phyloP scores from a whole-genome alignment of 1,140 invertebrate genomes.

The Calycopis cecrops region DNA sequence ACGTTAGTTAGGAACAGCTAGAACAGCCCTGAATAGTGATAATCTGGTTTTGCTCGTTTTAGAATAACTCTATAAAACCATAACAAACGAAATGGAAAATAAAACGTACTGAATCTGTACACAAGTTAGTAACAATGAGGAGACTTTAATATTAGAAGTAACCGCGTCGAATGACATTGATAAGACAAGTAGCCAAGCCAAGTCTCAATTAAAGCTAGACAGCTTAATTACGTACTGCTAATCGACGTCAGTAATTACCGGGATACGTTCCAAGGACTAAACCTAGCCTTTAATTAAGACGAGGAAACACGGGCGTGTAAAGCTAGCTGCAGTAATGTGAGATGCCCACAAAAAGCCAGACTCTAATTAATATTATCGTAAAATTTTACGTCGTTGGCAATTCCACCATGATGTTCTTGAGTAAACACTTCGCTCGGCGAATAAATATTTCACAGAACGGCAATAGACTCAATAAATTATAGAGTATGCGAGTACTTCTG shows the following conservation, averaged over 20 bases:
- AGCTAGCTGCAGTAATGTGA: slow-evolving; percentile 28
- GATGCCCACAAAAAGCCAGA: slow-evolving; percentile 25
- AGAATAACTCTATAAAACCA: too few species aligned
- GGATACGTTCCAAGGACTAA: slow-evolving; percentile 30
- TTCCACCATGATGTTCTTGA: slow-evolving; percentile 18
- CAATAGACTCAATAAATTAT: too few species aligned
- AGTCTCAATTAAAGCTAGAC: slow-evolving; percentile 38
- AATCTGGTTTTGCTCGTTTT: too few species aligned
- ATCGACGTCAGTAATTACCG: slow-evolving; percentile 39
- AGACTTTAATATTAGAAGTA: too few species aligned
- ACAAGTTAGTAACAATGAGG: too few species aligned
- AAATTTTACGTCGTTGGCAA: slow-evolving; percentile 18
- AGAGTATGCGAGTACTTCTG: too few species aligned
- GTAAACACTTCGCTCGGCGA: slow-evolving; percentile 11
- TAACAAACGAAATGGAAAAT: too few species aligned
- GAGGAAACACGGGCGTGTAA: slow-evolving; percentile 36
- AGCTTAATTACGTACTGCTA: slow-evolving; percentile 26
- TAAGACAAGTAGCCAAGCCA: slow-evolving; percentile 5
- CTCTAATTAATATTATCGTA: slow-evolving; percentile 28
- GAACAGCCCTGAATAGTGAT: too few species aligned
- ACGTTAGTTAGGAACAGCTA: too few species aligned
- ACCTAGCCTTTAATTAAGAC: slow-evolving; percentile 45
- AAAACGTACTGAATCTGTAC: too few species aligned
- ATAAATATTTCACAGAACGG: too few species aligned
- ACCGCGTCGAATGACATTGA: too few species aligned